Evolutionary conservation across 2,888 invertebrate species (phyloP).

Genomic region (Polydrusus pterygomalis): DNA sequence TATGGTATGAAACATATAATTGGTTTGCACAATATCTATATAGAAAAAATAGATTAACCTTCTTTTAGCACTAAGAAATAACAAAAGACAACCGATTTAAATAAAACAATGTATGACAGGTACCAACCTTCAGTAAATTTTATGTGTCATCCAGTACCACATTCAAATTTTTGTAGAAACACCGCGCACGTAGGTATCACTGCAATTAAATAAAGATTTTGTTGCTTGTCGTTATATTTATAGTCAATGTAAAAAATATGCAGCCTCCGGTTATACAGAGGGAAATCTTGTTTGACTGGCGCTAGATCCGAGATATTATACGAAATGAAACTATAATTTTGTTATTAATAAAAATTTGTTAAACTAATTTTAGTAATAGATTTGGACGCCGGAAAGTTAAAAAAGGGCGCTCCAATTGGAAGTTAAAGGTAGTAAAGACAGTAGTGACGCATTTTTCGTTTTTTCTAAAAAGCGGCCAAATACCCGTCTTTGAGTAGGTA

Average conservation of each 20-base stretch:
- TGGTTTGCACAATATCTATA: too few relatives aligned
- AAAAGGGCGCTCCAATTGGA: too few relatives aligned
- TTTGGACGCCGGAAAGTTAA: too few relatives aligned
- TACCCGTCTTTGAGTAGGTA: too few relatives aligned
- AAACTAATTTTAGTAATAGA: too few relatives aligned
- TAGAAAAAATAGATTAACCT: too few relatives aligned
- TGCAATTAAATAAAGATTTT: neutral
- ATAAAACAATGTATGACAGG: neutral
- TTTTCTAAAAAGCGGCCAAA: too few relatives aligned
- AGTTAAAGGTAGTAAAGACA: too few relatives aligned
- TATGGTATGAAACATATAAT: too few relatives aligned
- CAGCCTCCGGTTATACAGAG: conserved; percentile 14
- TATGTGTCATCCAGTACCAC: neutral
- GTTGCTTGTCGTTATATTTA: conserved; percentile 7
- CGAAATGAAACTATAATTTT: neutral
- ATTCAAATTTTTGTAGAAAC: neutral
- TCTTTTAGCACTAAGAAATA: too few relatives aligned
- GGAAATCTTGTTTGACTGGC: conserved; percentile 1
- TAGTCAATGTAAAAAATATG: conserved; percentile 5
- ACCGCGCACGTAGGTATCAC: conserved; percentile 6
- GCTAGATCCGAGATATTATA: conserved; percentile 1
- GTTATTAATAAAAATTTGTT: neutral
- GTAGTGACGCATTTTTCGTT: too few relatives aligned
- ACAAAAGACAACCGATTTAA: too few relatives aligned
- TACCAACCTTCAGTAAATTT: neutral